Evolutionary conservation across 64 coral and sea anemone species (phyloP).

Genomic region (Actinia equina): DNA sequence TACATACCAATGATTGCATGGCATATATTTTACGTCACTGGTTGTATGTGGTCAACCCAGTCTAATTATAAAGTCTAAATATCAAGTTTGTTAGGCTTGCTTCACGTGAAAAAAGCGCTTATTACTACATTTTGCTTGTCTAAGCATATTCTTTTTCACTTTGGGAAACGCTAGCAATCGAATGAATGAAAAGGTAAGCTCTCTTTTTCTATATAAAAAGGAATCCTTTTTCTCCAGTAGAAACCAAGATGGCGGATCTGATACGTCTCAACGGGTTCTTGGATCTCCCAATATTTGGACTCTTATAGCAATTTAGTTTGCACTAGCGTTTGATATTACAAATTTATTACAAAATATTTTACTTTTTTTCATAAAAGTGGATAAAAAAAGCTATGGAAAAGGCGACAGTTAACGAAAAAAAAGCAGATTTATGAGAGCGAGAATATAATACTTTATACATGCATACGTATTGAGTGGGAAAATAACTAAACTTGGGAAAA

Average conservation of each 20-base stretch:
- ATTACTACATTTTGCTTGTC: background rate
- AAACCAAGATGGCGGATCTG: background rate
- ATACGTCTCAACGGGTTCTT: background rate
- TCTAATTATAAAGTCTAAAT: too few species aligned
- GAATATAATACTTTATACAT: too few species aligned
- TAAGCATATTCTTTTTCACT: background rate
- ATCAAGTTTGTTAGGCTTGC: background rate
- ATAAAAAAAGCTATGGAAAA: background rate
- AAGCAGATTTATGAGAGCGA: background rate
- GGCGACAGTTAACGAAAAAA: background rate
- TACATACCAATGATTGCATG: too few species aligned
- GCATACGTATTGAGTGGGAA: background rate
- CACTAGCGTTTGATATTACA: background rate
- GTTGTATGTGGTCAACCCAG: too few species aligned
- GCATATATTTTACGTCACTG: too few species aligned
- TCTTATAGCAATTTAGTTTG: background rate
- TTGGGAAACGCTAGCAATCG: background rate
- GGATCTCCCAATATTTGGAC: background rate
- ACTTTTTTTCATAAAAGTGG: background rate
- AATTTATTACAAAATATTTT: background rate
- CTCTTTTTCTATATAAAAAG: background rate
- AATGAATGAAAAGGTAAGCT: slow-evolving; percentile 13
- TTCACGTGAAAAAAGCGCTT: background rate
- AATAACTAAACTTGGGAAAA: background rate
- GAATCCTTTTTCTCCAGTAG: background rate